phyloP scores from a whole-genome alignment of 2,797 vertebrate genomes.

The Hoplostethus atlanticus region DNA sequence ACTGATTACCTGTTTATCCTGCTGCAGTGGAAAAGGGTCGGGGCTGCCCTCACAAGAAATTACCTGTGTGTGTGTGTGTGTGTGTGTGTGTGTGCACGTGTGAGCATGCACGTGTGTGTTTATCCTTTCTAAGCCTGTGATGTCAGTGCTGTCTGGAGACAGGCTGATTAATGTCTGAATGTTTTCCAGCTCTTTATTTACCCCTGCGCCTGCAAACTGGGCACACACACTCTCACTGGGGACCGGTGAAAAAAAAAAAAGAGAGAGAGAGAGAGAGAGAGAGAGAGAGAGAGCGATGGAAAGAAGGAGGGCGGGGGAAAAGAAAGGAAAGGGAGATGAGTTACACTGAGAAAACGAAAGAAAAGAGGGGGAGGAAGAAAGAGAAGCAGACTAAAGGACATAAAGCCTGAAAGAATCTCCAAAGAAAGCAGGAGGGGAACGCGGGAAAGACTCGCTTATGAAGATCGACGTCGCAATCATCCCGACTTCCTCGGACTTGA shows the following conservation, averaged over 20 bases:
- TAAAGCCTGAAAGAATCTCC: neutral
- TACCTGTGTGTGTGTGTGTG: slow-evolving; percentile 33
- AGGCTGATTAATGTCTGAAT: slow-evolving; percentile 84
- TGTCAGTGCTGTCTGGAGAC: slow-evolving; percentile 82
- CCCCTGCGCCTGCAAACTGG: slow-evolving; percentile 47
- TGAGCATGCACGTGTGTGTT: slow-evolving; percentile 61
- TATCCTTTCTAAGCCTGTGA: slow-evolving; percentile 74
- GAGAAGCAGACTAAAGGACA: neutral
- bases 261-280: slow-evolving; percentile 5
- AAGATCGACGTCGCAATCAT: slow-evolving; percentile 62
- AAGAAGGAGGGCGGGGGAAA: slow-evolving; percentile 18
- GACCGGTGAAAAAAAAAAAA: neutral
- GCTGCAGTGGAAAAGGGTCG: slow-evolving; percentile 36
- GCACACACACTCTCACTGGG: slow-evolving; percentile 22
- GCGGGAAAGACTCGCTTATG: slow-evolving; percentile 47
- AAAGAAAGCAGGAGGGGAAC: slow-evolving; percentile 2
- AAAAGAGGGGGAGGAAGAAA: neutral
- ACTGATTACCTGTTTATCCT: slow-evolving; percentile 79
- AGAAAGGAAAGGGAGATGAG: slow-evolving; percentile 6
- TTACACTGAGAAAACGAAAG: neutral
- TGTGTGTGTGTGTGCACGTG: slow-evolving; percentile 1
- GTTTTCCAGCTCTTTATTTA: slow-evolving; percentile 76
- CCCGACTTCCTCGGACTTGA: slow-evolving; percentile 55
- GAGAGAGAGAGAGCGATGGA: slow-evolving; percentile 16
- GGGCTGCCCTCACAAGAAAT: slow-evolving; percentile 24